These are phyloP conservation scores for Thymallus thymallus DNA, from an alignment of 2,113 vertebrate genomes.

Conservation along the genomic window DNA sequence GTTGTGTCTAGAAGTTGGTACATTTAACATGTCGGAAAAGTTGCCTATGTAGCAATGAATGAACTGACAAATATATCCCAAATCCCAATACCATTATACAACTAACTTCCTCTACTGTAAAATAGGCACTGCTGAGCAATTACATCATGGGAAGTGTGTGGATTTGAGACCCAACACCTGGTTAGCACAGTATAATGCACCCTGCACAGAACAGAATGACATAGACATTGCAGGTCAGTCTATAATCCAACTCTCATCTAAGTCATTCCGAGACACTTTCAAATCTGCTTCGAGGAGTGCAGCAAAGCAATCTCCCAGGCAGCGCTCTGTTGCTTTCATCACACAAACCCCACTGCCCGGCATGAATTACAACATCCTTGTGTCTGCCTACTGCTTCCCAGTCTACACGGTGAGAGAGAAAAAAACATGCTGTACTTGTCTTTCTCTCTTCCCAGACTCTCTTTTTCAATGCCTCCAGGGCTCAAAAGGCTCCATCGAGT, in stretches of 20 bases:
- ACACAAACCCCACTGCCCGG: slow-evolving; percentile 97
- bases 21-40: neutral
- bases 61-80: neutral
- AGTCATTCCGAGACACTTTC: slow-evolving; percentile 96
- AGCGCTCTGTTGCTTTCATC: slow-evolving; percentile 99
- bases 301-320: slow-evolving; percentile 99
- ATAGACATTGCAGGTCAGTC: slow-evolving; percentile 99
- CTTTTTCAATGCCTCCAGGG: slow-evolving; percentile 63
- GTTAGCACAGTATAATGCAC: slow-evolving; percentile 96
- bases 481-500: slow-evolving; percentile 70
- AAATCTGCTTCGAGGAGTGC: slow-evolving; percentile 99
- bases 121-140: slow-evolving; percentile 84
- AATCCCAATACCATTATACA: neutral
- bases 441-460: slow-evolving; percentile 70
- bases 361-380: slow-evolving; percentile 98
- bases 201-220: slow-evolving; percentile 94
- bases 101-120: slow-evolving; percentile 66
- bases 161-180: slow-evolving; percentile 91
- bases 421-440: slow-evolving; percentile 85
- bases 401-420: slow-evolving; percentile 73
- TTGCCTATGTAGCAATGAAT: neutral
- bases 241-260: slow-evolving; percentile 99
- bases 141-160: slow-evolving; percentile 81
- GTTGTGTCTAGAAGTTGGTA: neutral
- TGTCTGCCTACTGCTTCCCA: slow-evolving; percentile 87